Conservation (phyloP, 2,888 invertebrate species). For the Tipula lateralis region DNA sequence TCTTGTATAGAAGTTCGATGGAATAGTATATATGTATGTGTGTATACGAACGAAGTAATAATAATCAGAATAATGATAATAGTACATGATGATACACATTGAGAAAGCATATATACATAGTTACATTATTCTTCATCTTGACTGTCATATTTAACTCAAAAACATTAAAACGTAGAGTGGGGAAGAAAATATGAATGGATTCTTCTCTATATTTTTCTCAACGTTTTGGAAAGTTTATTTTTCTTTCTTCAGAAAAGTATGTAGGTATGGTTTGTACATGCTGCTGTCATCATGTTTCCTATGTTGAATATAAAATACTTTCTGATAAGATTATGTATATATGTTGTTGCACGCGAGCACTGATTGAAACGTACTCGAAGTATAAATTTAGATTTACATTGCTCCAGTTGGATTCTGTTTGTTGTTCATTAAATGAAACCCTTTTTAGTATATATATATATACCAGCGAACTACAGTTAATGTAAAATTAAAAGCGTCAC, state of each 20-base stretch:
- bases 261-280: background rate
- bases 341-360: background rate
- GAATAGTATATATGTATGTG: background rate
- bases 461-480: background rate
- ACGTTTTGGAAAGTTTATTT: background rate
- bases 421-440: background rate
- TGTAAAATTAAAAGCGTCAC: background rate
- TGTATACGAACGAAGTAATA: background rate
- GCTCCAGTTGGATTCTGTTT: background rate
- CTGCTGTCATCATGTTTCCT: background rate
- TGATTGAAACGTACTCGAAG: background rate
- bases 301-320: background rate
- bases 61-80: background rate
- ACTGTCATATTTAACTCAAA: constrained; percentile 11
- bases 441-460: no score
- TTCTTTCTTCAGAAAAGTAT: background rate
- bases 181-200: background rate
- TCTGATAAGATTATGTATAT: background rate
- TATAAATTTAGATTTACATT: background rate
- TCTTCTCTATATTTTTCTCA: background rate
- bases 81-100: background rate
- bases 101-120: background rate
- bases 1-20: background rate
- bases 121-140: constrained; percentile 13
- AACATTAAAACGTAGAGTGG: background rate